Evolutionary conservation across 2,797 vertebrate genomes (phyloP).

Genomic region (Limosa lapponica): DNA sequence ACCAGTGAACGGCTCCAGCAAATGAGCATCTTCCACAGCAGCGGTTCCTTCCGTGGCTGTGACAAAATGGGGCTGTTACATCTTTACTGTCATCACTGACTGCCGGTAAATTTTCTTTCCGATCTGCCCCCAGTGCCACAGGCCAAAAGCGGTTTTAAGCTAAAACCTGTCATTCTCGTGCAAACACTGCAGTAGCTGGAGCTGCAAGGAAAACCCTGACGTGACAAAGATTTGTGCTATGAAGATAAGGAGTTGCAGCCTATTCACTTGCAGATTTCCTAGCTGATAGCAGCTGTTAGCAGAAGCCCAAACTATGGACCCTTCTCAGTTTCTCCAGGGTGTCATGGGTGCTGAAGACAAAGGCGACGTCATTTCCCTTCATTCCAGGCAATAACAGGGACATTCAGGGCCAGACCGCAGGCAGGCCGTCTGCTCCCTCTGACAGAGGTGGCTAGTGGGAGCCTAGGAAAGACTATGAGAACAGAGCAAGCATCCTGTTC

Average conservation of each 20-base stretch:
- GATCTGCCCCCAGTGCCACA: background rate
- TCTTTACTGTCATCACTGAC: background rate
- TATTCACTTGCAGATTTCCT: slow-evolving; percentile 14
- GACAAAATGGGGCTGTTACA: background rate
- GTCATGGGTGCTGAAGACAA: background rate
- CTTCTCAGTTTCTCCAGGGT: background rate
- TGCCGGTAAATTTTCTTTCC: background rate
- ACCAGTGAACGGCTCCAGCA: rapidly evolving
- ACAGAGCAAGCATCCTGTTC: background rate
- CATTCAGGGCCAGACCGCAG: background rate
- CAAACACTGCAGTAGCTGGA: slow-evolving; percentile 27
- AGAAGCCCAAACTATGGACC: background rate
- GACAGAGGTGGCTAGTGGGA: background rate
- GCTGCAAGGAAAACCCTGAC: slow-evolving; percentile 41
- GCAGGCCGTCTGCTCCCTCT: background rate
- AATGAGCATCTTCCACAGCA: background rate
- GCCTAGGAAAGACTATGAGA: background rate
- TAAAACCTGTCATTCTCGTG: background rate
- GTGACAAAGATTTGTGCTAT: background rate
- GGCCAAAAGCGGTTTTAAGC: background rate
- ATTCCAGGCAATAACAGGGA: background rate
- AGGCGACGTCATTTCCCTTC: background rate
- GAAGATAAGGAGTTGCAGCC: slow-evolving; percentile 40
- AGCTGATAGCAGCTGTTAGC: slow-evolving; percentile 36
- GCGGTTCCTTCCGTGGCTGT: background rate